phyloP scores from a whole-genome alignment of 2,888 invertebrate species.

The Drosophila putrida region DNA sequence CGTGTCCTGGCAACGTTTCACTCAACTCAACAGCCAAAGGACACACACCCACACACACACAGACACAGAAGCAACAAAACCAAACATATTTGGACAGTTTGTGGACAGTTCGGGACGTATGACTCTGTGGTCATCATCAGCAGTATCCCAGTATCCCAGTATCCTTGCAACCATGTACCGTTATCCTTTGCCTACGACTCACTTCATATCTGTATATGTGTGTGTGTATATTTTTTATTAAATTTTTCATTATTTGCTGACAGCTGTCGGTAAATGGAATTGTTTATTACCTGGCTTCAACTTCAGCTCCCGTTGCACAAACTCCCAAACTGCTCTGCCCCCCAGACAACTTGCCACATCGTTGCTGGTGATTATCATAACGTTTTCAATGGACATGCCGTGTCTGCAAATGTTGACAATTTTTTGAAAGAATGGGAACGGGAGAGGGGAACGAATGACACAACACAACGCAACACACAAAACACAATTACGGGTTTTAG shows the following conservation, averaged over 20 bases:
- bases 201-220: slow-evolving; percentile 12
- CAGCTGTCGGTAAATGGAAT: slow-evolving; percentile 82
- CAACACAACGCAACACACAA: slow-evolving; percentile 46
- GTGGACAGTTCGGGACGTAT: slow-evolving; percentile 60
- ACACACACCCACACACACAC: background rate
- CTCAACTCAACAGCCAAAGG: slow-evolving; percentile 27
- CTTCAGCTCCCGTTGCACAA: slow-evolving; percentile 8
- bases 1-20: slow-evolving; percentile 45
- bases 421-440: slow-evolving; percentile 29
- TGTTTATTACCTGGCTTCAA: slow-evolving; percentile 75
- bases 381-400: slow-evolving; percentile 48
- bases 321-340: too few species aligned
- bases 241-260: slow-evolving; percentile 82
- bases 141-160: slow-evolving; percentile 2
- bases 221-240: slow-evolving; percentile 67
- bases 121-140: slow-evolving; percentile 39
- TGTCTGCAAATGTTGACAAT: slow-evolving; percentile 67
- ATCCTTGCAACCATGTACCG: slow-evolving; percentile 2
- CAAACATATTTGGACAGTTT: slow-evolving; percentile 81
- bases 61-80: slow-evolving; percentile 54
- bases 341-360: slow-evolving; percentile 14
- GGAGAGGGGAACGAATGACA: background rate
- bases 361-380: slow-evolving; percentile 76
- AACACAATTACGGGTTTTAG: slow-evolving; percentile 61
- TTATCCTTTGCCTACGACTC: background rate